Evolutionary conservation across 2,888 invertebrate genomes (phyloP).

Genomic region (Lasioglossum morio): DNA sequence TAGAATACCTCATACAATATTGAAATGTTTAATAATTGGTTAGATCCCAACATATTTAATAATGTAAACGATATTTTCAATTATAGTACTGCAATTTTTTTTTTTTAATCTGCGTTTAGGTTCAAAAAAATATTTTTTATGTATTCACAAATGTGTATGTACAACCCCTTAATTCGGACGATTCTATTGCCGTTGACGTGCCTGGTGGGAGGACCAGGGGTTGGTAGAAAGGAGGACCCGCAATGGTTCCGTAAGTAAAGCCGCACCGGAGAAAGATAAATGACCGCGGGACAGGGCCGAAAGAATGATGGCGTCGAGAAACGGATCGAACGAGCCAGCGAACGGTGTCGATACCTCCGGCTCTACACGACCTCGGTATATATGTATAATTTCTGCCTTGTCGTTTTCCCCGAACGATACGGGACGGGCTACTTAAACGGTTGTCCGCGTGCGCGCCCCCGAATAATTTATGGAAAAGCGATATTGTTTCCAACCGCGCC

Average conservation of each 20-base stretch:
- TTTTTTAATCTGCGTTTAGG: too few species aligned
- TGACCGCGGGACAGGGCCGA: slow-evolving; percentile 8
- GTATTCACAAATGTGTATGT: too few species aligned
- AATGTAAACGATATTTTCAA: too few species aligned
- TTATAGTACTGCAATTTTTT: too few species aligned
- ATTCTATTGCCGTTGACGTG: background rate
- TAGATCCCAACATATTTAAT: too few species aligned
- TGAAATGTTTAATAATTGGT: too few species aligned
- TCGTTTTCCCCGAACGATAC: slow-evolving; percentile 1
- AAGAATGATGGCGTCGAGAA: slow-evolving; percentile 17
- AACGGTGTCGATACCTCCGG: slow-evolving; percentile 19
- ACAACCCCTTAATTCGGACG: background rate
- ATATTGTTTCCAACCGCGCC: background rate
- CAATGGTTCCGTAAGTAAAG: slow-evolving; percentile 19
- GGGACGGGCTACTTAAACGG: slow-evolving; percentile 1
- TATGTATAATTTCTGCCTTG: slow-evolving; percentile 8
- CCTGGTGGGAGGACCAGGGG: background rate
- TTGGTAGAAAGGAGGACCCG: background rate
- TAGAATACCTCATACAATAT: too few species aligned
- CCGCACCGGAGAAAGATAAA: slow-evolving; percentile 20
- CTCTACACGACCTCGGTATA: background rate
- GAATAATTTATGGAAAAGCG: slow-evolving; percentile 10
- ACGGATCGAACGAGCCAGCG: slow-evolving; percentile 9
- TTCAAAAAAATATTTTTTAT: too few species aligned
- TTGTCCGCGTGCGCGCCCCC: background rate